Evolutionary conservation across 30 jellyfish, hydroid and myxozoan species (phyloP), one percentile per base, ranked within the genome.

Genomic region (Nemopilema nomurai): DNA sequence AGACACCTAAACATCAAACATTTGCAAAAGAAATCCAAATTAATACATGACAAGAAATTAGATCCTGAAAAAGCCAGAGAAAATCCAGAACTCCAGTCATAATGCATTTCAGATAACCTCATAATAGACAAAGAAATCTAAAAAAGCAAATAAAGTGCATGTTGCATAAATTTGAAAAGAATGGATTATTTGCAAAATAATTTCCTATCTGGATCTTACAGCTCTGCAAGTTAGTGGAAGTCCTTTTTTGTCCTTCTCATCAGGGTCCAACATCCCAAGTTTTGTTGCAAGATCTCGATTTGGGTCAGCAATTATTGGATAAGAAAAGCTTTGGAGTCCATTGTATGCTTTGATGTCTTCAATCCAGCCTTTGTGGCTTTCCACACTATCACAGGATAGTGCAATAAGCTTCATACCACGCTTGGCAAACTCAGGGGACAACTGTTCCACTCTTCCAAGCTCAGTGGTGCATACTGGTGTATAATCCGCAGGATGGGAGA

Each of bases 401-500:
- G 97, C 99, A 79, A 90, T 80, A 72, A 95, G 83, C 76, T 90
- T 95, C 28, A 95, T 79, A 30, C 98, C 98, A 27, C 97, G 92
- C 49, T 95, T 90, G 22, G 69, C 84, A 65, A 95, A 95, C 69
- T 95, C 99, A 18, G 96, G 88, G 17, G 85, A 53, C 71, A 87
- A 86, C 69, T 78, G 86, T 33, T 91, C 89, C 22, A 96, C 97
- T 87, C 90, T 80, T 32, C 97, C 96, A 21, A 95, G 83, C 79
- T 95, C 99, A 30, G 99, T 95, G 4, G 99, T 95, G 88, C 99
- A 95, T 8, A 95, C 99, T 19, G 99, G 99, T 18, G 99, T 95
- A 83, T 76, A 95, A 75, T 95, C 99, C 32, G 97, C 97, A 1
- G 99, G 99, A 71, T 95, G 99, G 21, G 99, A 95, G 92, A 95